These are phyloP conservation scores for Euphysa ruthae DNA, from an alignment of 30 jellyfish, hydroid and myxozoan genomes.

Conservation along the genomic window DNA sequence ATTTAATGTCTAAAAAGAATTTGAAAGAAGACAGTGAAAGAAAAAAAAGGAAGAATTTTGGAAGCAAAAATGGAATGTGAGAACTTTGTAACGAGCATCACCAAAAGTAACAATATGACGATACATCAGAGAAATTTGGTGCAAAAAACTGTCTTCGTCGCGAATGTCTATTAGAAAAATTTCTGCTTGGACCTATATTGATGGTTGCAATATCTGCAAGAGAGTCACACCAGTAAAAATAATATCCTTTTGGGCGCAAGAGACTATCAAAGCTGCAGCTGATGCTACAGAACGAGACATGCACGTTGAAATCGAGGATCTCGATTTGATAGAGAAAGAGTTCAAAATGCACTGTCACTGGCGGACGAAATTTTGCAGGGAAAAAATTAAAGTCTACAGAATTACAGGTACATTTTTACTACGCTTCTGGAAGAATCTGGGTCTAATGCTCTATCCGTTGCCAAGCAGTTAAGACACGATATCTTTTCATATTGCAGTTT, in stretches of 20 bases:
- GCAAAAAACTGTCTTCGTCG: too few relatives aligned
- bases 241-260: constrained; percentile 10
- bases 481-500: neutral
- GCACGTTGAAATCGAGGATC: neutral
- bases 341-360: constrained; percentile 20
- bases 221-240: neutral
- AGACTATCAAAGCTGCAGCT: constrained; percentile 26
- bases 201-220: neutral
- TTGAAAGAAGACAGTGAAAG: too few relatives aligned
- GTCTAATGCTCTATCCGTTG: too few relatives aligned
- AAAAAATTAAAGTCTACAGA: neutral
- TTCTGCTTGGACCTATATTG: neutral
- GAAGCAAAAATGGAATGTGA: too few relatives aligned
- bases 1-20: too few relatives aligned
- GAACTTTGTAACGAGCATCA: too few relatives aligned
- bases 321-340: constrained; percentile 20
- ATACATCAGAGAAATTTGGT: too few relatives aligned
- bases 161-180: neutral
- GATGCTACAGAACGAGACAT: constrained; percentile 10
- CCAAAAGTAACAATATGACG: too few relatives aligned
- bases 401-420: too few relatives aligned
- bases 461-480: constrained; percentile 10
- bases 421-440: too few relatives aligned
- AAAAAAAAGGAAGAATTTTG: too few relatives aligned
- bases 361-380: constrained; percentile 21